Evolutionary conservation across 2,888 invertebrate genomes (phyloP).

Genomic region (Leucophenga montana): DNA sequence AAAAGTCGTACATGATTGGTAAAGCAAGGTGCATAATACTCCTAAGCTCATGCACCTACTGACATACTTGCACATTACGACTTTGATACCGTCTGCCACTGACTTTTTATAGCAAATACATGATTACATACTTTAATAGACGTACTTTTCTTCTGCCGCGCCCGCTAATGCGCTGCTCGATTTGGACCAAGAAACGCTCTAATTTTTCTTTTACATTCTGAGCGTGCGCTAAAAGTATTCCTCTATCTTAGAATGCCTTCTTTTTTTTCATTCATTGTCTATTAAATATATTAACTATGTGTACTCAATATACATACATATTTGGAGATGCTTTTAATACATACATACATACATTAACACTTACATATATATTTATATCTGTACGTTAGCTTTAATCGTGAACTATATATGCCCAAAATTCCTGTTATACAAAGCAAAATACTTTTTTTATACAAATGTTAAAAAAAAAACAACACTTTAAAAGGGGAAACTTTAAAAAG

Average conservation of each 20-base stretch:
- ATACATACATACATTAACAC: conserved; percentile 8
- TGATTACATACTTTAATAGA: not conserved
- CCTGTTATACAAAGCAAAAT: conserved; percentile 3
- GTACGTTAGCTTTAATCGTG: conserved; percentile 10
- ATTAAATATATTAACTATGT: not conserved
- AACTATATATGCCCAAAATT: conserved; percentile 2
- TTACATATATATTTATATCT: not conserved
- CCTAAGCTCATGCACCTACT: not conserved
- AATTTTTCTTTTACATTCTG: not conserved
- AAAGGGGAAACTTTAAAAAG: not conserved
- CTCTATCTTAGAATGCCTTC: not conserved
- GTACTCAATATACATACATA: conserved; percentile 1
- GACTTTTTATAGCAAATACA: not conserved
- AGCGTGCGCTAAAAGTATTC: not conserved
- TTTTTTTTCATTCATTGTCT: conserved; percentile 2
- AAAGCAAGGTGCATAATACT: not conserved
- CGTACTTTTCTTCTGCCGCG: not conserved
- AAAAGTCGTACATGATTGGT: not conserved
- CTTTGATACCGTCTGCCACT: not conserved
- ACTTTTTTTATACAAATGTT: not conserved
- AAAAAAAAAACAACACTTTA: not conserved
- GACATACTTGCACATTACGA: not conserved
- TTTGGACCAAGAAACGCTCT: not conserved
- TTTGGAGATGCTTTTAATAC: conserved; percentile 18
- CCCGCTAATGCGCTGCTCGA: not conserved